Evolutionary conservation across 2,113 vertebrate genomes (phyloP).

Genomic region (Suncus etruscus): DNA sequence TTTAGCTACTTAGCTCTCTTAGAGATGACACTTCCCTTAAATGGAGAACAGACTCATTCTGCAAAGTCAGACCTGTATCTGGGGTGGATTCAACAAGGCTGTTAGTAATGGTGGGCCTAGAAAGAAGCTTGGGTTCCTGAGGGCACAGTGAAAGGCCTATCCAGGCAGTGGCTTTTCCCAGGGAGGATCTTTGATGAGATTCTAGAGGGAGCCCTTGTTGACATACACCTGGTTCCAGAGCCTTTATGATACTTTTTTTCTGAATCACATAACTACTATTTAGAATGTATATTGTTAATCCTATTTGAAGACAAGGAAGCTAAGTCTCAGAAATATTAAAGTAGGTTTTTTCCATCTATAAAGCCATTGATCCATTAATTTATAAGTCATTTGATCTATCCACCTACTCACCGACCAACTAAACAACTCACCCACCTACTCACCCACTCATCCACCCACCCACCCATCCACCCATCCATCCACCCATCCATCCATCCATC

Average conservation of each 20-base stretch:
- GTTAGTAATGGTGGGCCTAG: background rate
- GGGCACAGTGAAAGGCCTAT: background rate
- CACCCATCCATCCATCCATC: too few species aligned
- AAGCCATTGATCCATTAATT: too few species aligned
- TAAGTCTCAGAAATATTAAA: background rate
- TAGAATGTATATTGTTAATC: background rate
- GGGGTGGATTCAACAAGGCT: background rate
- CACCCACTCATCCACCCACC: background rate
- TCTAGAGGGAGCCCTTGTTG: background rate
- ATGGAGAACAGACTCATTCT: background rate
- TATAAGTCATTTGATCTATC: too few species aligned
- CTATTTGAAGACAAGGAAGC: background rate
- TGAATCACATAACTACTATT: background rate
- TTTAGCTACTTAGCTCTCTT: slow-evolving; percentile 30
- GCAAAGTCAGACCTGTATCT: background rate
- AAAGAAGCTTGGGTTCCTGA: background rate
- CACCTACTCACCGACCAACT: background rate
- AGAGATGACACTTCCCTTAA: background rate
- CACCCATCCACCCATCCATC: background rate
- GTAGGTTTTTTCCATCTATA: background rate
- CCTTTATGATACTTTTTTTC: background rate
- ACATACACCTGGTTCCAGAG: background rate
- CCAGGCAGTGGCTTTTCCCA: background rate
- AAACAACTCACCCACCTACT: background rate
- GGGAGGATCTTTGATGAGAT: background rate